Percentiles rank a stretch among this genome's conserved stretches.
These are phyloP conservation scores for Semotilus atromaculatus DNA, from an alignment of 2,797 vertebrate species.

Conservation along the genomic window DNA sequence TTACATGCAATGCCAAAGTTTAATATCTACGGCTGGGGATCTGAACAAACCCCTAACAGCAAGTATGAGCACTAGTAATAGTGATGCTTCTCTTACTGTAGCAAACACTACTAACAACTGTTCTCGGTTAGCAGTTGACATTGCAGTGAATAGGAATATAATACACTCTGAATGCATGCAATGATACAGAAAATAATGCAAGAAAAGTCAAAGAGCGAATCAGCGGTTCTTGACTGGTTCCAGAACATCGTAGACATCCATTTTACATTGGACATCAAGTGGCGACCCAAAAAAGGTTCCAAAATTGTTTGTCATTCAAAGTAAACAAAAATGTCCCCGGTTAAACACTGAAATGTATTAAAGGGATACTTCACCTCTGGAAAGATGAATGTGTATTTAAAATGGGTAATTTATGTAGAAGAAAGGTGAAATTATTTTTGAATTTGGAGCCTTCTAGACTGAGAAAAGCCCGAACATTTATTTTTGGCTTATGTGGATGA, in stretches of 20 bases:
- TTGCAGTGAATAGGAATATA: conserved; percentile 2
- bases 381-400: too few species aligned
- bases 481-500: too few species aligned
- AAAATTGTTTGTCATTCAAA: conserved; percentile 1
- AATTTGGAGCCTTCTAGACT: too few species aligned
- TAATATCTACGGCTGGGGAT: neutral
- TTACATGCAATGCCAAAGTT: neutral
- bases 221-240: neutral
- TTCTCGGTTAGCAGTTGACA: neutral
- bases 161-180: conserved; percentile 9
- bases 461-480: too few species aligned
- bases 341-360: conserved; percentile 18
- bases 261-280: neutral
- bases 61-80: too few species aligned
- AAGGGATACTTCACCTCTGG: too few species aligned
- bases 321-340: conserved; percentile 14
- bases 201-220: neutral
- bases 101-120: neutral
- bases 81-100: neutral
- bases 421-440: too few species aligned
- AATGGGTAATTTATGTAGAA: too few species aligned
- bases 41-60: neutral
- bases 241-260: neutral
- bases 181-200: conserved; percentile 3
- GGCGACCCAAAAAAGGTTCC: conserved; percentile 2